Evolutionary conservation across 35 echinoderm and acorn worm species (phyloP).

Genomic region (Heliocidaris tuberculata): DNA sequence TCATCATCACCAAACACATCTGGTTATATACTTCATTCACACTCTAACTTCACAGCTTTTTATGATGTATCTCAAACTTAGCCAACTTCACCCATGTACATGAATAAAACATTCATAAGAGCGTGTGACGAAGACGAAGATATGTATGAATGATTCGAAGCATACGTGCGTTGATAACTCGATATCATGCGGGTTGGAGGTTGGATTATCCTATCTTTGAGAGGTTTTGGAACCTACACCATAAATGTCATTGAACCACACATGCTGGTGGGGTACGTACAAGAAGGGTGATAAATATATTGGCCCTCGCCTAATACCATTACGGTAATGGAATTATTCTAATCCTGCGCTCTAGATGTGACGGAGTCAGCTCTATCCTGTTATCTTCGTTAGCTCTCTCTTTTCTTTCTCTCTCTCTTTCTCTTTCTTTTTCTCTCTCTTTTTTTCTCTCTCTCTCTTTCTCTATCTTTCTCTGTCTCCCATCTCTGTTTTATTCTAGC

Average conservation of each 20-base stretch:
- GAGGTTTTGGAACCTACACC: neutral
- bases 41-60: neutral
- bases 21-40: neutral
- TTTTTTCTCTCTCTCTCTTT: neutral
- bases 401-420: neutral
- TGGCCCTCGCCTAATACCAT: conserved; percentile 2
- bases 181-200: neutral
- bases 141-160: neutral
- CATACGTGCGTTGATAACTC: neutral
- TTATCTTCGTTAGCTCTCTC: neutral
- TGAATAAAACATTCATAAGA: neutral
- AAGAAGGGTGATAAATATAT: conserved; percentile 17
- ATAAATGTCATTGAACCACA: neutral
- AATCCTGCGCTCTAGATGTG: conserved; percentile 33
- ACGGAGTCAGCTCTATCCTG: neutral
- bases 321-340: conserved; percentile 36
- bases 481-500: neutral
- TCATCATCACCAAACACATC: no score
- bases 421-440: neutral
- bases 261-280: neutral
- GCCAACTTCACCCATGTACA: neutral
- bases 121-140: neutral
- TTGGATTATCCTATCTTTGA: neutral
- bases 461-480: neutral
- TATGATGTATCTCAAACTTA: neutral